These are phyloP conservation scores for Macaria liturata DNA, from an alignment of 2,888 invertebrate species.

Conservation along the genomic window DNA sequence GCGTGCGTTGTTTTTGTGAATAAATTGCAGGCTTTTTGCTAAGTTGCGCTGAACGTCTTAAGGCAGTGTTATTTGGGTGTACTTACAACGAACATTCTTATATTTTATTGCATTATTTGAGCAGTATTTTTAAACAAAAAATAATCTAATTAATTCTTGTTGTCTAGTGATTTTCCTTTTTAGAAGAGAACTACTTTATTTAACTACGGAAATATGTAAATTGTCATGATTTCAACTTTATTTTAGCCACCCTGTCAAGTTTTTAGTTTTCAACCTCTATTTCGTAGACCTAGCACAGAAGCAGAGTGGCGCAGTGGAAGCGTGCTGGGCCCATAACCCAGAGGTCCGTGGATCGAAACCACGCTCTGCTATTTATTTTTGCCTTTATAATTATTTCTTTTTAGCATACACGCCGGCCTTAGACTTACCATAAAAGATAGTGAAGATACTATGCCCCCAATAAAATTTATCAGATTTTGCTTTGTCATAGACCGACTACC, in stretches of 20 bases:
- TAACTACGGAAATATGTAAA: too few relatives aligned
- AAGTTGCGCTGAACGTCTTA: slow-evolving; percentile 66
- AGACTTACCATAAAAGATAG: too few relatives aligned
- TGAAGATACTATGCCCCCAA: background rate
- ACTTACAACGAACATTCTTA: too few relatives aligned
- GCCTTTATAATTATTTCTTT: background rate
- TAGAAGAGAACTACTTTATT: too few relatives aligned
- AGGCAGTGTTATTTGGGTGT: background rate
- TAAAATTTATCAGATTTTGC: slow-evolving; percentile 2
- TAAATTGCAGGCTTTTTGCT: slow-evolving; percentile 55
- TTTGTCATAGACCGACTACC: slow-evolving; percentile 32
- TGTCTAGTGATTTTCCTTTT: too few relatives aligned
- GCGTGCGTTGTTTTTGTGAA: slow-evolving; percentile 33
- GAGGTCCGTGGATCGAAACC: slow-evolving; percentile 95
- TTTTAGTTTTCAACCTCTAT: too few relatives aligned
- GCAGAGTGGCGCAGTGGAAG: slow-evolving; percentile 91
- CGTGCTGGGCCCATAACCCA: slow-evolving; percentile 93
- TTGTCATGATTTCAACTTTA: too few relatives aligned
- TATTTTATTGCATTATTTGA: too few relatives aligned
- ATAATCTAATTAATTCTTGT: too few relatives aligned
- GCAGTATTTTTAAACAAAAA: too few relatives aligned
- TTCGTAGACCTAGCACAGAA: slow-evolving; percentile 36
- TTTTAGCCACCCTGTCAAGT: too few relatives aligned
- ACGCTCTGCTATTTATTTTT: slow-evolving; percentile 86
- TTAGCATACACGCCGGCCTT: too few relatives aligned